These are phyloP conservation scores for Allygus modestus DNA, from an alignment of 2,888 invertebrate species.

Conservation along the genomic window DNA sequence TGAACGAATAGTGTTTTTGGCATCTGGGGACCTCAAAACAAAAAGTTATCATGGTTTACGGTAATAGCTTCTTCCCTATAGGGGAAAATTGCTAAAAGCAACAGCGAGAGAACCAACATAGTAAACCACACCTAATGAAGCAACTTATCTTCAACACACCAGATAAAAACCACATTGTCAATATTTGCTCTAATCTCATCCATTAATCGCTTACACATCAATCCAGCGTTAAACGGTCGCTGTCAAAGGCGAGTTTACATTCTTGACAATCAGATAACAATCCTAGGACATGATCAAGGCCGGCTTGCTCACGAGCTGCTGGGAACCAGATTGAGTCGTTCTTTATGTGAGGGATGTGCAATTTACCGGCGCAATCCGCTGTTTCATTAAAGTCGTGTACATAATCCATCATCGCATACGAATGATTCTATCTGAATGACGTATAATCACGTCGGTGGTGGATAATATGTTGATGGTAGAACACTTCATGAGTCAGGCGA, in stretches of 20 bases:
- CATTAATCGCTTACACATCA: constrained; percentile 3
- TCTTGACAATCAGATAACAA: constrained; percentile 3
- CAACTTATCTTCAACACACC: background rate
- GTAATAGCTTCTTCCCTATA: no score
- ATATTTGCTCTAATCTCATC: background rate
- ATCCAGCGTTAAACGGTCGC: background rate
- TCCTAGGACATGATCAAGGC: background rate
- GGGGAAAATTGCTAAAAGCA: background rate
- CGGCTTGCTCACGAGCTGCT: background rate
- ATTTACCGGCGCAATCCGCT: background rate
- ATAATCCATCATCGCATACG: background rate
- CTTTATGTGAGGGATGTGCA: background rate
- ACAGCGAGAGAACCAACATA: background rate
- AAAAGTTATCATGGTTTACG: no score
- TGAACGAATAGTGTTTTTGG: no score
- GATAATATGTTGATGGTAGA: no score
- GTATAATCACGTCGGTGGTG: background rate
- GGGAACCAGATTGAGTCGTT: background rate
- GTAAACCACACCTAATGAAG: background rate
- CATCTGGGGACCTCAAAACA: no score
- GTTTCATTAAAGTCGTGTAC: background rate
- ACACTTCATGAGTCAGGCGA: no score
- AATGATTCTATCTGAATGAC: background rate
- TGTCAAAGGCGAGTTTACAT: background rate
- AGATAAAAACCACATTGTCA: background rate